phyloP scores from a whole-genome alignment of 1,140 invertebrate genomes.

The Papilio polyxenes region DNA sequence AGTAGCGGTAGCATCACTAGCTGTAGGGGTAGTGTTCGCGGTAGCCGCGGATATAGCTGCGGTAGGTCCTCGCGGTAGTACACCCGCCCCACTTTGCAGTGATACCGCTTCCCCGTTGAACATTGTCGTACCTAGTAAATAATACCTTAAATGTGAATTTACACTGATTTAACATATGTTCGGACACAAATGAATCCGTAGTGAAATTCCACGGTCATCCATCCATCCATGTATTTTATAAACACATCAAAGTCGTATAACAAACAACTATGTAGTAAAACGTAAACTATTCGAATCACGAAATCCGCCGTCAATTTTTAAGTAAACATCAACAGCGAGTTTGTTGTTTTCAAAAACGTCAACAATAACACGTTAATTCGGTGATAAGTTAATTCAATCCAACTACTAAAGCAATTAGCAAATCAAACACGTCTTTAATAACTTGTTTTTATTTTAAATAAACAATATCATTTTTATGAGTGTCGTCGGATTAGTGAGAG shows the following conservation, averaged over 20 bases:
- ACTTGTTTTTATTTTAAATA: conserved; percentile 19
- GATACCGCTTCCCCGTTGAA: conserved; percentile 77
- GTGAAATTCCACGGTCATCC: too few species aligned
- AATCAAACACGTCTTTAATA: neutral
- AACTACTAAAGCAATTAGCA: neutral
- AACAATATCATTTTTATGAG: too few species aligned
- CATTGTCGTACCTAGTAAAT: conserved; percentile 64
- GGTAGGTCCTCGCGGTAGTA: conserved; percentile 60
- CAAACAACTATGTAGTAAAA: neutral
- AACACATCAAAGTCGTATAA: conserved; percentile 27
- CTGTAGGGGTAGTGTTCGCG: conserved; percentile 57
- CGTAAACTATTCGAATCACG: neutral
- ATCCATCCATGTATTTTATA: too few species aligned
- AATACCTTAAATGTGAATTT: neutral
- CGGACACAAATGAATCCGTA: too few species aligned
- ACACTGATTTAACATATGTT: too few species aligned
- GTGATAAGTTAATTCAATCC: neutral
- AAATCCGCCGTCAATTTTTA: conserved; percentile 18
- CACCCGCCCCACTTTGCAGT: conserved; percentile 62
- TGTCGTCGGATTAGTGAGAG: too few species aligned
- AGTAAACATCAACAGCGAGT: neutral
- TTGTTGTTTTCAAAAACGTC: conserved; percentile 1
- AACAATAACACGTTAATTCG: conserved; percentile 21
- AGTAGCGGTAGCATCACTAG: conserved; percentile 44
- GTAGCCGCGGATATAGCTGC: conserved; percentile 39